Conservation (phyloP, 2,113 vertebrate genomes). For the Crotalus viridis region DNA sequence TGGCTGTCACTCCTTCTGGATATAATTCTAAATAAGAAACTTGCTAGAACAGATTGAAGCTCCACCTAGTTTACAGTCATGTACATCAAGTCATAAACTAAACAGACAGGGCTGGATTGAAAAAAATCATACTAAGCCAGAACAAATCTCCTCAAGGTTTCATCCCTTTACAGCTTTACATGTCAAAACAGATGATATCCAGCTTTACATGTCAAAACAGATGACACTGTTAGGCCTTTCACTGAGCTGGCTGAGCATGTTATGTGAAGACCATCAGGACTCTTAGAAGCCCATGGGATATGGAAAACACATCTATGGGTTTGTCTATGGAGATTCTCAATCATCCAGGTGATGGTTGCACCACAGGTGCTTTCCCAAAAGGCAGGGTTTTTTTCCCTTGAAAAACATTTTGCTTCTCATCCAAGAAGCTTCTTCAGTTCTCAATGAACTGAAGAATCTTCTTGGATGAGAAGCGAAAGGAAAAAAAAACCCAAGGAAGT, state of each 20-base stretch:
- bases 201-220: neutral
- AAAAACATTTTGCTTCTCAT: neutral
- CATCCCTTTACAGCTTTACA: neutral
- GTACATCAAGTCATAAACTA: neutral
- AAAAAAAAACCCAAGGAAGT: neutral
- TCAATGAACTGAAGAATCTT: neutral
- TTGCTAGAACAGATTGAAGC: neutral
- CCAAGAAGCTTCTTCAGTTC: neutral
- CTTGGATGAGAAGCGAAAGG: neutral
- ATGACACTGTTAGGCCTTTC: neutral
- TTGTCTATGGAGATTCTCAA: neutral
- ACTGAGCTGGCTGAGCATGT: neutral
- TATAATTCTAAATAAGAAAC: neutral
- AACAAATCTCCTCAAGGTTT: neutral
- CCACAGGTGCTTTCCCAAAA: neutral
- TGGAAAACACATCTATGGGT: neutral
- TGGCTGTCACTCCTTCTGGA: neutral
- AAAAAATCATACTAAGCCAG: neutral
- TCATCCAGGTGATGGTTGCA: neutral
- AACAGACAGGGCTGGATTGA: neutral
- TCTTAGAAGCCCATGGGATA: neutral
- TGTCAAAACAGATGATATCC: neutral
- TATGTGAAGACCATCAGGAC: neutral
- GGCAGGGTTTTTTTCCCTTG: neutral
- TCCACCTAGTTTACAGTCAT: neutral